Percentiles rank a stretch among this genome's conserved stretches.
phyloP scores from a whole-genome alignment of 2,113 vertebrate species.

The Sminthopsis crassicaudata region DNA sequence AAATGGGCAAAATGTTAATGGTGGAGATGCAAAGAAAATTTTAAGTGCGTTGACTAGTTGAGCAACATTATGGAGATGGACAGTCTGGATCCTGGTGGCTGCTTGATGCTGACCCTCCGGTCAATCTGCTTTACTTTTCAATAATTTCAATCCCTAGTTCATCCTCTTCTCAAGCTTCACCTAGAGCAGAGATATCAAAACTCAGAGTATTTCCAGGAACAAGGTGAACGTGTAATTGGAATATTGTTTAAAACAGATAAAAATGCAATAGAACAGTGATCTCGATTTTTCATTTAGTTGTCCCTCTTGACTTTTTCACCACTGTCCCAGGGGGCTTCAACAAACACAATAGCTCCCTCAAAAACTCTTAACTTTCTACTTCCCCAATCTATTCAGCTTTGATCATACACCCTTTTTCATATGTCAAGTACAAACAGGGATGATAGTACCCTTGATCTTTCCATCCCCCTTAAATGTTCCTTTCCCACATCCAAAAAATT shows the following conservation, averaged over 20 bases:
- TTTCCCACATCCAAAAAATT: background rate
- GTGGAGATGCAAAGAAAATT: conserved; percentile 31
- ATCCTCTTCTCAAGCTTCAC: background rate
- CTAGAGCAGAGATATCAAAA: background rate
- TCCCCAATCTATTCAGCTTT: background rate
- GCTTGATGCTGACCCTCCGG: background rate
- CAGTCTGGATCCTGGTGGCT: background rate
- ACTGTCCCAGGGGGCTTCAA: background rate
- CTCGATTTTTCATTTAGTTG: background rate
- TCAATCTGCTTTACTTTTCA: background rate
- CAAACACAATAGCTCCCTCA: background rate
- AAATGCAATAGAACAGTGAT: background rate
- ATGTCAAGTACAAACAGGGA: background rate
- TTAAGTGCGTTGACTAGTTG: conserved; percentile 5
- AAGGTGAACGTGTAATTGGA: background rate
- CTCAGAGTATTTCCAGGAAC: background rate
- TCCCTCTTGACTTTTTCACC: background rate
- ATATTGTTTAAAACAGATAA: background rate
- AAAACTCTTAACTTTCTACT: background rate
- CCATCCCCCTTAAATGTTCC: background rate
- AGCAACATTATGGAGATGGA: background rate
- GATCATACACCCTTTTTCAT: background rate
- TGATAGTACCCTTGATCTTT: background rate
- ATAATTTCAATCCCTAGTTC: background rate
- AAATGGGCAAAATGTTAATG: conserved; percentile 19